Base-by-base conservation (phyloP, 1,140 invertebrate genomes). In the Drosophila truncata region DNA sequence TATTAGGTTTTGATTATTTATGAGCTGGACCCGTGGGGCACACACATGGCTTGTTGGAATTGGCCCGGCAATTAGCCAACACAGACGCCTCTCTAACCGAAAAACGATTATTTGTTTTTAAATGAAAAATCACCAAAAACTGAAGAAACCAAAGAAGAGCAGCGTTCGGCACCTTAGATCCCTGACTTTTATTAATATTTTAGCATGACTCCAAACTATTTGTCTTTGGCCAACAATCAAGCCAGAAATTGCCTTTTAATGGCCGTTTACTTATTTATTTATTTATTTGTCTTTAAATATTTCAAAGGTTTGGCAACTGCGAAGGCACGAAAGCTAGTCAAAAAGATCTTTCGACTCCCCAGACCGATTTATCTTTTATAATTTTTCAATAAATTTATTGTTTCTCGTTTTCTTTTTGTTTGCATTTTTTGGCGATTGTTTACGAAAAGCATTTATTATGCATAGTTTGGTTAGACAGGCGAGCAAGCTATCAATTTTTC, bases 401-500 rank as follows among this genome's bases (percentile, higher is more conserved):
- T 67, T 55, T 46, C 31, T 37, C 47, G 66, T 67, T 70, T 35
- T 29, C 46, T 14, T 78, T 62, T 55, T 58, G 59, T 74, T 80
- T 74, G 54, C 20, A 50, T 72, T 73, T 74, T 72, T 58, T 10
- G 62, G 9, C 63, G 62, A 76, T 82, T 82, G 83, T 82, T 87
- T 87, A 88, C 83, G 63, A 87, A 71, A 78, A 77, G 69, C 83
- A 88, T 87, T 87, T 87, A 88, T 87, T 88, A 87, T 87, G 83
- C 83, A 87, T 88, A 87, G 84, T 84, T 88, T 84, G 77, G 81
- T 87, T 82, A 82, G 66, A 80, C 80, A 80, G 67, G 52, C 79
- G 76, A 67, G 75, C 73, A 81, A 78, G 84, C 84, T 87, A 87
- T 87, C 84, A 87, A 87, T 87, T 87, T 87, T 90, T 88, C 84